phyloP scores from a whole-genome alignment of 2,113 vertebrate species.

The Triplophysa tibetana region DNA sequence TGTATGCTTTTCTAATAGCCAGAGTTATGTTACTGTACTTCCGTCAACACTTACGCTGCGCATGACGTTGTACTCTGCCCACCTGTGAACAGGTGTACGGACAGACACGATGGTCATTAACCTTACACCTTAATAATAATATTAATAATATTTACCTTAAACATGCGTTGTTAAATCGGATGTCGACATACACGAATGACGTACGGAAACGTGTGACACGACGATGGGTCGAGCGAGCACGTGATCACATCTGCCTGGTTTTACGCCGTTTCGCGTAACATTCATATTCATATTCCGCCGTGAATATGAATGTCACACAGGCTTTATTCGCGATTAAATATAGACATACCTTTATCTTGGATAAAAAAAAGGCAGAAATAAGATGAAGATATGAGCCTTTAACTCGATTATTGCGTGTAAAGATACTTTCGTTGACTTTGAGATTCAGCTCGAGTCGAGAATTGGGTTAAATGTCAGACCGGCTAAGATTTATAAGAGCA shows the following conservation, averaged over 20 bases:
- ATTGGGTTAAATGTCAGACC: neutral
- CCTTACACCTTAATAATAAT: neutral
- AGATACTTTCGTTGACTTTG: neutral
- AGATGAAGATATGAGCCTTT: neutral
- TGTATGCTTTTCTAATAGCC: neutral
- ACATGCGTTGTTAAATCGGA: too few relatives aligned
- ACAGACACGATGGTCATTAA: neutral
- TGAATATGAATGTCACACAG: too few relatives aligned
- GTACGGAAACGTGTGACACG: neutral
- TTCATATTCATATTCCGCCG: too few relatives aligned
- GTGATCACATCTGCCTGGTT: neutral
- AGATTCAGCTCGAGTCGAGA: neutral
- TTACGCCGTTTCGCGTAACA: neutral
- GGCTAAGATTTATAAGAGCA: neutral
- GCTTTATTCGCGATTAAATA: neutral
- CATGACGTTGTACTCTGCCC: neutral
- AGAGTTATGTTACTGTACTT: neutral
- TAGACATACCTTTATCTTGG: neutral
- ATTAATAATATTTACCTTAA: neutral
- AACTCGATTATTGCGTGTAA: slow-evolving; percentile 12
- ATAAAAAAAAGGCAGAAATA: neutral
- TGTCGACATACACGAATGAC: too few relatives aligned
- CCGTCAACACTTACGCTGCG: neutral
- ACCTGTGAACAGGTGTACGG: neutral
- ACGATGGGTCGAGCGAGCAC: neutral